These are phyloP conservation scores for Suncus etruscus DNA, from an alignment of 2,113 vertebrate species.

Conservation along the genomic window DNA sequence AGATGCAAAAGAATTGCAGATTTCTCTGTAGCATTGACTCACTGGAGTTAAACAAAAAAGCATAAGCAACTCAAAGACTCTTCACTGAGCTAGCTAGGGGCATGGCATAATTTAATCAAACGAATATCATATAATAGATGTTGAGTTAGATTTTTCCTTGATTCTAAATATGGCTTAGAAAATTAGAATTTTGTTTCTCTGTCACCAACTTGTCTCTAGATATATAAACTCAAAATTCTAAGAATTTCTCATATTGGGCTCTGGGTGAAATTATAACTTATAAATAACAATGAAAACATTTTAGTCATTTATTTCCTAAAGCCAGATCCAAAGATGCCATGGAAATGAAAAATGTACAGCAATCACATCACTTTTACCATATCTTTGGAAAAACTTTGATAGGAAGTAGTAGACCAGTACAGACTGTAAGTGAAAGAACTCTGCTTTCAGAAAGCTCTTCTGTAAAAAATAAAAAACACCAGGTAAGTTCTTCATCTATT, in stretches of 20 bases:
- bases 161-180: neutral
- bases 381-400: constrained; percentile 77
- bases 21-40: neutral
- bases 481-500: constrained; percentile 48
- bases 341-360: constrained; percentile 67
- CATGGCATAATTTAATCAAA: neutral
- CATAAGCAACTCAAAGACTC: neutral
- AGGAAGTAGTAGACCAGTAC: constrained; percentile 44
- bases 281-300: neutral
- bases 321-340: constrained; percentile 64
- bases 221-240: neutral
- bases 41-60: neutral
- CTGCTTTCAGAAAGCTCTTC: constrained; percentile 21
- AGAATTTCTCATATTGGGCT: neutral
- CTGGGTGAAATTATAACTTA: neutral
- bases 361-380: constrained; percentile 66
- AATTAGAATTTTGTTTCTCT: neutral
- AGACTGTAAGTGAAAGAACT: constrained; percentile 47
- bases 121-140: neutral
- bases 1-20: neutral
- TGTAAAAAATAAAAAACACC: constrained; percentile 59
- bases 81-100: neutral
- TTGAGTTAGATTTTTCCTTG: neutral
- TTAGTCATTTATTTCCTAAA: constrained; percentile 37
- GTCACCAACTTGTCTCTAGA: neutral